Percentiles rank a stretch among this genome's conserved stretches.
These are phyloP conservation scores for Brienomyrus brachyistius DNA, from an alignment of 2,113 vertebrate species.

Conservation along the genomic window DNA sequence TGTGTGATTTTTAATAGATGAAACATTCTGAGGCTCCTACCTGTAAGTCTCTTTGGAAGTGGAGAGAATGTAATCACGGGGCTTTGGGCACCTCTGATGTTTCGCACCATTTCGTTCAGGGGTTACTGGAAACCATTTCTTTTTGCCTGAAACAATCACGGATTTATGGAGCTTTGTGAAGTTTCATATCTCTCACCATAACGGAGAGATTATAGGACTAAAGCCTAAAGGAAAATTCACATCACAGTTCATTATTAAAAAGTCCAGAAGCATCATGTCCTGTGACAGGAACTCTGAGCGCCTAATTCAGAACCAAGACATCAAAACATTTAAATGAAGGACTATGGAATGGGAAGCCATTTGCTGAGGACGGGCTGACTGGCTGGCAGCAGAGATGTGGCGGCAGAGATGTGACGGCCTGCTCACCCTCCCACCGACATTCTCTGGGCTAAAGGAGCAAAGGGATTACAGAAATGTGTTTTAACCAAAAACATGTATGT, in stretches of 20 bases:
- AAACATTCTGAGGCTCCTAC: not conserved
- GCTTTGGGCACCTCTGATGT: not conserved
- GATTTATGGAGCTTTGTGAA: not conserved
- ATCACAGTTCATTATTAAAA: not conserved
- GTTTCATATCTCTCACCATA: not conserved
- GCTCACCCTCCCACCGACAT: not conserved
- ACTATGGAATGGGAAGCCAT: not conserved
- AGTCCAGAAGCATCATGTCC: not conserved
- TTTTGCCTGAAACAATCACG: slow-evolving; percentile 1
- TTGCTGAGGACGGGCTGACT: not conserved
- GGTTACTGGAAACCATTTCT: not conserved
- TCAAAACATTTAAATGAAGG: not conserved
- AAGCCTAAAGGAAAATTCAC: not conserved
- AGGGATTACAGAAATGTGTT: not conserved
- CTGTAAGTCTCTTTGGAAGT: not conserved
- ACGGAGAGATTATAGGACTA: not conserved
- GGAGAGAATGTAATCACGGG: no score
- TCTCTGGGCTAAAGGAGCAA: not conserved
- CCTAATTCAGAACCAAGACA: not conserved
- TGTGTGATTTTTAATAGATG: not conserved
- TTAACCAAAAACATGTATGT: not conserved
- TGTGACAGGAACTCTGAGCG: not conserved
- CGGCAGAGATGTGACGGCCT: not conserved
- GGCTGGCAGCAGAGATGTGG: not conserved
- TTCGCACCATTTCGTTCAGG: not conserved